A percentile compares a stretch with the other conserved stretches of the same genome.
Evolutionary conservation across 2,797 vertebrate genomes (phyloP).

Genomic region (Acipenser transmontanus): DNA sequence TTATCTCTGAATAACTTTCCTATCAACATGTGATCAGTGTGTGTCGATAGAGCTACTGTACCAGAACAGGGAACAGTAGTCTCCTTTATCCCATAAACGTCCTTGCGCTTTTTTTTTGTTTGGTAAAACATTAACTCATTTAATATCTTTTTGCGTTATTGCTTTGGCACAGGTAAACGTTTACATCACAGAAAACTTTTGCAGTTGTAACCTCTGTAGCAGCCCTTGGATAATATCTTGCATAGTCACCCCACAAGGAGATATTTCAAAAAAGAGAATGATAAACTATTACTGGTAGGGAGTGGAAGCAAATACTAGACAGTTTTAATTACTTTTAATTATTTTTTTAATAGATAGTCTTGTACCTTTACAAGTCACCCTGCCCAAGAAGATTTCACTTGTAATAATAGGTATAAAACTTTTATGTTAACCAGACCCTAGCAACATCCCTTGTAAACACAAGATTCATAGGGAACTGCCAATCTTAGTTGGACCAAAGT

Average conservation of each 20-base stretch:
- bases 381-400: neutral
- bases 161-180: constrained; percentile 71
- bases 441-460: constrained; percentile 2
- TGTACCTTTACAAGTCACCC: neutral
- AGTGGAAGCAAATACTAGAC: too few species aligned
- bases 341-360: too few species aligned
- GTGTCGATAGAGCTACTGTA: constrained; percentile 54
- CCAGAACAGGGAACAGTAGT: constrained; percentile 63
- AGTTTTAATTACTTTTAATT: too few species aligned
- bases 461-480: neutral
- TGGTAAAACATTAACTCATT: neutral
- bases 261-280: too few species aligned
- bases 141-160: constrained; percentile 42
- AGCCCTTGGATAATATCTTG: too few species aligned
- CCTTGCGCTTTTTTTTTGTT: constrained; percentile 38
- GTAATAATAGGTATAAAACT: constrained; percentile 1
- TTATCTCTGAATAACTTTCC: constrained; percentile 50
- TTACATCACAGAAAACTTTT: constrained; percentile 55
- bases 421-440: neutral
- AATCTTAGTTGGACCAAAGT: neutral
- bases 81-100: constrained; percentile 59
- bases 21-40: constrained; percentile 53
- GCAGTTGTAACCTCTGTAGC: neutral
- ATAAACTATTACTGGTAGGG: too few species aligned
- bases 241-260: too few species aligned